phyloP scores from a whole-genome alignment of 1,140 invertebrate species.

The Drosophila pandora region DNA sequence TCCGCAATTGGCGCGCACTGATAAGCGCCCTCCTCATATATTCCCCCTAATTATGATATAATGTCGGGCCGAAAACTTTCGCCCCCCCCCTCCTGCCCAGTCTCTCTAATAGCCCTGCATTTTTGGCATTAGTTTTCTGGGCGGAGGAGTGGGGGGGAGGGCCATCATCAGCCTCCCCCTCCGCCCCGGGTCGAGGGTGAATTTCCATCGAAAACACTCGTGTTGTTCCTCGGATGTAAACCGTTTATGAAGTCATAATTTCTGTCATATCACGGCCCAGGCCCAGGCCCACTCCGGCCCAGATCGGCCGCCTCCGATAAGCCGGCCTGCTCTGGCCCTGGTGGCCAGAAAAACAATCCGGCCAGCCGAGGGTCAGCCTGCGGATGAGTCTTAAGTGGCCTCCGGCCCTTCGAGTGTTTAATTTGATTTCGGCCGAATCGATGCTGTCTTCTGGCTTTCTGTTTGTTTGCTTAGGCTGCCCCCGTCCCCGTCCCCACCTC shows the following conservation, averaged over 20 bases:
- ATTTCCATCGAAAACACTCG: slow-evolving; percentile 71
- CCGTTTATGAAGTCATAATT: slow-evolving; percentile 79
- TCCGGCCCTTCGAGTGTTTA: slow-evolving; percentile 59
- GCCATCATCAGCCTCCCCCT: neutral
- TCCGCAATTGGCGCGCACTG: slow-evolving; percentile 73
- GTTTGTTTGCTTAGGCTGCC: slow-evolving; percentile 17
- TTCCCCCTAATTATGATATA: slow-evolving; percentile 55
- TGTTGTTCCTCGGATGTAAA: slow-evolving; percentile 32
- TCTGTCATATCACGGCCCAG: slow-evolving; percentile 67
- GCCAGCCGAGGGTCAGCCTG: slow-evolving; percentile 26
- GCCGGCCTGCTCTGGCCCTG: neutral
- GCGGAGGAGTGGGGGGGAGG: no score
- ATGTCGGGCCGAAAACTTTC: slow-evolving; percentile 46
- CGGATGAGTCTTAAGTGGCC: slow-evolving; percentile 48
- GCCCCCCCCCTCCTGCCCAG: slow-evolving; percentile 23
- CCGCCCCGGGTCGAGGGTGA: slow-evolving; percentile 14
- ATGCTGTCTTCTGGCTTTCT: neutral
- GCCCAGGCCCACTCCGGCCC: slow-evolving; percentile 24
- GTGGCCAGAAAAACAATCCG: slow-evolving; percentile 21
- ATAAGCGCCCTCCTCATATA: slow-evolving; percentile 28
- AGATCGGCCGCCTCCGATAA: slow-evolving; percentile 69
- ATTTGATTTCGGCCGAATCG: slow-evolving; percentile 53
- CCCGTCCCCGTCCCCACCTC: no score
- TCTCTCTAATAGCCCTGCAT: slow-evolving; percentile 64
- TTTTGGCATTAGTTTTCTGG: slow-evolving; percentile 38